phyloP scores from a whole-genome alignment of 1,140 invertebrate species.

The Halotydeus destructor region DNA sequence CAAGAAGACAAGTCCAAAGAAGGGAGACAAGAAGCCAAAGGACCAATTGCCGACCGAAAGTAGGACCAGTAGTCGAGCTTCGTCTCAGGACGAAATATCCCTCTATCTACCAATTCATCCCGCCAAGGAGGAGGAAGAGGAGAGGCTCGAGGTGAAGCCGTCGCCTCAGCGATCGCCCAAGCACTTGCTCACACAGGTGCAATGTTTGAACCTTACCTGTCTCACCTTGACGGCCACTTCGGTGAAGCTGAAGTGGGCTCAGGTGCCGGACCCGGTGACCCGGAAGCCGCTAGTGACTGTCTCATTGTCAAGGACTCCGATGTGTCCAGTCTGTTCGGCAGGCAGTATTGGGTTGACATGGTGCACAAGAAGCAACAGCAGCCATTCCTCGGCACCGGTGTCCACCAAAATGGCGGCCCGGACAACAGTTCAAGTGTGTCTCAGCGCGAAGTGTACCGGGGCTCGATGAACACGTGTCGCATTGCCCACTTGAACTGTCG shows the following conservation, averaged over 20 bases:
- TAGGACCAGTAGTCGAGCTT: background rate
- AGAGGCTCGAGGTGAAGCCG: too few relatives aligned
- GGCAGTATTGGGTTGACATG: slow-evolving; percentile 13
- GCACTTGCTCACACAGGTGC: slow-evolving; percentile 11
- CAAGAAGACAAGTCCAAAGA: background rate
- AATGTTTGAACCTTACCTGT: slow-evolving; percentile 5
- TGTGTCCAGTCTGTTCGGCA: background rate
- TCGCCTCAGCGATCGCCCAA: slow-evolving; percentile 10
- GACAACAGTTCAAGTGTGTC: background rate
- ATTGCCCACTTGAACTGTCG: slow-evolving; percentile 5
- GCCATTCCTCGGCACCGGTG: background rate
- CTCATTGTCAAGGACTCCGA: background rate
- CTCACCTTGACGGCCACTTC: slow-evolving; percentile 4
- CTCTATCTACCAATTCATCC: too few relatives aligned
- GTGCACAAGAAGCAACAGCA: slow-evolving; percentile 3
- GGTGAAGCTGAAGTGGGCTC: slow-evolving; percentile 13
- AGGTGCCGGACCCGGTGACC: background rate
- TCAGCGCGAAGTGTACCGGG: slow-evolving; percentile 10
- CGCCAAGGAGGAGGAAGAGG: too few relatives aligned
- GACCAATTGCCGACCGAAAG: background rate
- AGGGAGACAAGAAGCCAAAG: background rate
- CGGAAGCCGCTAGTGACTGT: background rate
- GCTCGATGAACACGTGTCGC: slow-evolving; percentile 1
- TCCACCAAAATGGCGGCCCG: background rate
- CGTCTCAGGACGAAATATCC: too few relatives aligned